A percentile compares a stretch with the other conserved stretches of the same genome.
Conservation (phyloP, 2,888 invertebrate species). For the Heliothis peltigera region DNA sequence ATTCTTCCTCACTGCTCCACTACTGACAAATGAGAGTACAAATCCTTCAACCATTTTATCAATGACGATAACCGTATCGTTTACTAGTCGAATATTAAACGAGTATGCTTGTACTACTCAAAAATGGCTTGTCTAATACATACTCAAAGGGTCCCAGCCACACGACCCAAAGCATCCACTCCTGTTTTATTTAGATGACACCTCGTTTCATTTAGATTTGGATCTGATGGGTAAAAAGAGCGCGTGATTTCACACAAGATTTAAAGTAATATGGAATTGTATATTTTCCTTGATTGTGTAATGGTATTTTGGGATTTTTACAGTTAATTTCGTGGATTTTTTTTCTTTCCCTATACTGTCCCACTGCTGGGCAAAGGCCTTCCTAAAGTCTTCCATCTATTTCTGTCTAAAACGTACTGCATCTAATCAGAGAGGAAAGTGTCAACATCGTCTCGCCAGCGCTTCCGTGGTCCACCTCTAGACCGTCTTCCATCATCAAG, state of each 20-base stretch:
- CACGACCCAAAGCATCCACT: conserved; percentile 27
- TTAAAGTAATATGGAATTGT: conserved; percentile 25
- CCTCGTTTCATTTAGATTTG: conserved; percentile 51
- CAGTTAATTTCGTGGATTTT: not conserved
- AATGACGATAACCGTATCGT: not conserved
- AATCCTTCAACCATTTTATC: not conserved
- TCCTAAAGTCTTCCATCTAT: too few relatives aligned
- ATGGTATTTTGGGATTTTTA: not conserved
- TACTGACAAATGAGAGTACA: not conserved
- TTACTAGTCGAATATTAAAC: too few relatives aligned
- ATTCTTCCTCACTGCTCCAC: too few relatives aligned
- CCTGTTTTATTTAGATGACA: conserved; percentile 49
- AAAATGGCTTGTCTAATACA: conserved; percentile 11
- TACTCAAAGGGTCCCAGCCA: conserved; percentile 13
- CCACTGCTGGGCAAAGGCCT: too few relatives aligned
- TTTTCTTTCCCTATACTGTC: too few relatives aligned
- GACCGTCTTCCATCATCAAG: too few relatives aligned
- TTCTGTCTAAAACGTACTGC: too few relatives aligned
- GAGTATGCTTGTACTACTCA: not conserved
- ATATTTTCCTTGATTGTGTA: not conserved
- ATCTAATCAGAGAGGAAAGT: too few relatives aligned
- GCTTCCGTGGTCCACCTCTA: too few relatives aligned
- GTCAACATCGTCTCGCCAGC: too few relatives aligned
- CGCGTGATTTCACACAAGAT: conserved; percentile 22
- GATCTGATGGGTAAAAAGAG: conserved; percentile 30